These are phyloP conservation scores for Bombylius discolor DNA, from an alignment of 2,888 invertebrate species.

Conservation along the genomic window DNA sequence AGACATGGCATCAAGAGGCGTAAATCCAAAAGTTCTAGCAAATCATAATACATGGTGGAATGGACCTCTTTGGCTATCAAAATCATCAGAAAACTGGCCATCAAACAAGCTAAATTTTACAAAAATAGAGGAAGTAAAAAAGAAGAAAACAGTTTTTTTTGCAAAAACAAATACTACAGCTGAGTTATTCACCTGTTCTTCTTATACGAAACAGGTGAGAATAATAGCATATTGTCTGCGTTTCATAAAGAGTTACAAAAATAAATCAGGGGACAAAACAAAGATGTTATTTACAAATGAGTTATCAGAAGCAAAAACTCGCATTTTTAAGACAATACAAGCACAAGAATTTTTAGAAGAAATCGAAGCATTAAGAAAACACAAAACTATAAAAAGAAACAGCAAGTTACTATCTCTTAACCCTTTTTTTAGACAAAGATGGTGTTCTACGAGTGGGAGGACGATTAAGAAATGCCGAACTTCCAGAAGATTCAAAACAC, in stretches of 20 bases:
- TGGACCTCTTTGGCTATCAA: neutral
- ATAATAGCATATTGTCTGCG: neutral
- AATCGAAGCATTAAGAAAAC: too few relatives aligned
- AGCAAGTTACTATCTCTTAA: too few relatives aligned
- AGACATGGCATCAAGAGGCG: neutral
- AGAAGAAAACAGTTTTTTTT: neutral
- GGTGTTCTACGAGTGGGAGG: neutral
- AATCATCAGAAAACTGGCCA: neutral
- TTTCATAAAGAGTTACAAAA: too few relatives aligned
- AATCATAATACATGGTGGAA: neutral
- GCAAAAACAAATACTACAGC: too few relatives aligned
- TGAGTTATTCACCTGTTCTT: neutral
- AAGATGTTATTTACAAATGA: neutral
- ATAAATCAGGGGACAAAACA: too few relatives aligned
- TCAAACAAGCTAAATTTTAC: neutral
- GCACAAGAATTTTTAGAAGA: too few relatives aligned
- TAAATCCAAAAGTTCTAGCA: neutral
- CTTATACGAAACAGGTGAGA: too few relatives aligned
- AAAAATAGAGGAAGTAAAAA: too few relatives aligned
- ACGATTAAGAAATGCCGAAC: neutral
- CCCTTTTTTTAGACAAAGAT: neutral
- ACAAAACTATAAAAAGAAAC: too few relatives aligned
- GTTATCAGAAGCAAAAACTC: too few relatives aligned
- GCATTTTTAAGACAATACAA: too few relatives aligned
- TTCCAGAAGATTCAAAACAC: neutral